These are phyloP conservation scores for Calonectris borealis DNA, from an alignment of 2,113 vertebrate species.

Conservation along the genomic window DNA sequence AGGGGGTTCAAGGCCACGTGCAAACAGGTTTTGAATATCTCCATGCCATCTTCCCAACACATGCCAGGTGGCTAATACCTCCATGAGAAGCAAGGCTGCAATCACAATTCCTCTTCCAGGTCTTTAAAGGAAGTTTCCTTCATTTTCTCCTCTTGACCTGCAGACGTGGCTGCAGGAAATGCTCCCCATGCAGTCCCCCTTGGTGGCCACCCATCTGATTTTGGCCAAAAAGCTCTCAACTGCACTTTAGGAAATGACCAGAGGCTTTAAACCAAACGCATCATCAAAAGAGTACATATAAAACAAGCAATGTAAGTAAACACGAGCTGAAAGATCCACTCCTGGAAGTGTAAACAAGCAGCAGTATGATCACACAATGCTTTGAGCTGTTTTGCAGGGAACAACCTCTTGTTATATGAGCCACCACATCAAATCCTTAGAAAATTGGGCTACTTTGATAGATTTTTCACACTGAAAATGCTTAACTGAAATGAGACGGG, in stretches of 20 bases:
- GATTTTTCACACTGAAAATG: background rate
- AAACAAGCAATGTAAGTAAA: background rate
- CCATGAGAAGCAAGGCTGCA: background rate
- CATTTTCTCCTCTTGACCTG: background rate
- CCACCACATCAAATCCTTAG: background rate
- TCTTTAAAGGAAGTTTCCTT: background rate
- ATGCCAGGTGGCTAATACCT: no score
- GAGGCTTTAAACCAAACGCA: background rate
- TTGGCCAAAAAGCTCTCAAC: background rate
- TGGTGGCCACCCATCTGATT: background rate
- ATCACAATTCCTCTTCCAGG: no score
- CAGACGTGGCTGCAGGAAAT: fast-evolving
- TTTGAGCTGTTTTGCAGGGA: background rate
- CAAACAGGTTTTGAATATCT: background rate
- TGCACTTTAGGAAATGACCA: background rate
- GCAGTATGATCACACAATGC: background rate
- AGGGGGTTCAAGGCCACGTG: no score
- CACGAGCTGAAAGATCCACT: background rate
- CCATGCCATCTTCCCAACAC: background rate
- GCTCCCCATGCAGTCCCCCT: fast-evolving
- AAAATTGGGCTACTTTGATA: background rate
- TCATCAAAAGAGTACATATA: background rate
- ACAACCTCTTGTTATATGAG: background rate
- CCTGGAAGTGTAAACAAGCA: background rate
- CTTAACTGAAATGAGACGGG: background rate